phyloP scores from a whole-genome alignment of 2,888 invertebrate genomes.

The Yponomeuta plumbellus region DNA sequence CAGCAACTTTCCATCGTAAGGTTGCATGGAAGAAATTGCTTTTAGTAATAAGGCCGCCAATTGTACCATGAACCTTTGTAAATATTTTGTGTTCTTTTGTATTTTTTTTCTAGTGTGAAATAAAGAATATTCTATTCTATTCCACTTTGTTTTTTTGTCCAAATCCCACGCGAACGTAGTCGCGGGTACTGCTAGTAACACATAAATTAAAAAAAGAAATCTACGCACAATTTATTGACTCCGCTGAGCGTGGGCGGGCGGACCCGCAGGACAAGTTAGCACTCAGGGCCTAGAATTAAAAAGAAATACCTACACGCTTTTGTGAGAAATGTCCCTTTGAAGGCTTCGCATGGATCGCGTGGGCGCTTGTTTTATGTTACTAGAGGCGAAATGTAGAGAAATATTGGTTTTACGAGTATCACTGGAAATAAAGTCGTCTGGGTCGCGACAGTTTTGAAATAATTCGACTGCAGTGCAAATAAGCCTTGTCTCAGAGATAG shows the following conservation, averaged over 20 bases:
- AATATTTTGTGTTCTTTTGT: no score
- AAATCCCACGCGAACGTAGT: no score
- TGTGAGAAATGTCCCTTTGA: constrained; percentile 11
- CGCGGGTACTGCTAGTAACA: background rate
- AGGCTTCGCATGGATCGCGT: background rate
- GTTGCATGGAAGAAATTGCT: no score
- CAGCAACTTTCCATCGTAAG: no score
- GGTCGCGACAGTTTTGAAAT: background rate
- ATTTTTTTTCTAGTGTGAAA: no score
- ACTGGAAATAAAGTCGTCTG: background rate
- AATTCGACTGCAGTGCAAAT: no score
- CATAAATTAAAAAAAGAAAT: background rate
- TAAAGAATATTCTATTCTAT: no score
- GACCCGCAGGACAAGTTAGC: background rate
- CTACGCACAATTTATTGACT: background rate
- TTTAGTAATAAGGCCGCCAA: no score
- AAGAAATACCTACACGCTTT: constrained; percentile 2
- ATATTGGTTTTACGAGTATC: background rate
- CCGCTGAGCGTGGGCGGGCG: background rate
- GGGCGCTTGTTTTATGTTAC: constrained; percentile 9
- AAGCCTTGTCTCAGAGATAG: background rate
- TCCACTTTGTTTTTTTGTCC: no score
- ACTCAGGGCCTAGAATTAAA: constrained; percentile 3
- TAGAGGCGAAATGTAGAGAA: background rate
- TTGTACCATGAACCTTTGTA: no score